phyloP scores from a whole-genome alignment of 2,113 vertebrate genomes.

The Tragelaphus strepsiceros region DNA sequence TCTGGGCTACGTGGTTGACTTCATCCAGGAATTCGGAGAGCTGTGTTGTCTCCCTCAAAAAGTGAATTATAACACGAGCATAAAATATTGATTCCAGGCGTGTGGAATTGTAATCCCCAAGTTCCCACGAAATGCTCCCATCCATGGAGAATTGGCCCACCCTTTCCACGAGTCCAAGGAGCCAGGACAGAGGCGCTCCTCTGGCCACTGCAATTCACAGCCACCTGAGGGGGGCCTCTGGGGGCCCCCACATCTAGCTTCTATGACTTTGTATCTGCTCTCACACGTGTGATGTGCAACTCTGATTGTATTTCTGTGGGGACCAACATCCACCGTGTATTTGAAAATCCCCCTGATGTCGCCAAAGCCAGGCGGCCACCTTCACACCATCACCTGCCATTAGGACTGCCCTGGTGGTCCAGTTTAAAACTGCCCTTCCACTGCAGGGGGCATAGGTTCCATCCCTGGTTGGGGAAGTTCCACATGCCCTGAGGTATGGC shows the following conservation, averaged over 20 bases:
- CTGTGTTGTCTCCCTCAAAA: slow-evolving; percentile 13
- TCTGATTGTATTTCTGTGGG: background rate
- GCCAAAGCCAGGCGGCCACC: slow-evolving; percentile 9
- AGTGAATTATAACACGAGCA: slow-evolving; percentile 60
- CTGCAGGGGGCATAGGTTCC: background rate
- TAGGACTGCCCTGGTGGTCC: background rate
- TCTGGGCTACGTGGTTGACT: slow-evolving; percentile 50
- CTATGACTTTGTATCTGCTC: background rate
- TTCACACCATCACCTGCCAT: slow-evolving; percentile 19
- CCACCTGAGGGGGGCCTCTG: background rate
- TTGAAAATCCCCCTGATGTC: slow-evolving; percentile 26
- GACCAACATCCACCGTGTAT: background rate
- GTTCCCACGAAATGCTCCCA: slow-evolving; percentile 40
- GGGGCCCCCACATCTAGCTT: background rate
- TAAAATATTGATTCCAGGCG: slow-evolving; percentile 62
- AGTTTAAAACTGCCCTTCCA: background rate
- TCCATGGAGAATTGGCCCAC: background rate
- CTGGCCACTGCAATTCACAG: background rate
- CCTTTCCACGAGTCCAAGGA: background rate
- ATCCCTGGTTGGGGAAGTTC: background rate
- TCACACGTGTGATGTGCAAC: background rate
- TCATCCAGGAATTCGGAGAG: slow-evolving; percentile 57
- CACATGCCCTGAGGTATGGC: background rate
- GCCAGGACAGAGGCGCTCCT: background rate
- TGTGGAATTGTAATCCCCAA: slow-evolving; percentile 59